Evolutionary conservation across 2,888 invertebrate genomes (phyloP).

Genomic region (Heterodera filipjevi): DNA sequence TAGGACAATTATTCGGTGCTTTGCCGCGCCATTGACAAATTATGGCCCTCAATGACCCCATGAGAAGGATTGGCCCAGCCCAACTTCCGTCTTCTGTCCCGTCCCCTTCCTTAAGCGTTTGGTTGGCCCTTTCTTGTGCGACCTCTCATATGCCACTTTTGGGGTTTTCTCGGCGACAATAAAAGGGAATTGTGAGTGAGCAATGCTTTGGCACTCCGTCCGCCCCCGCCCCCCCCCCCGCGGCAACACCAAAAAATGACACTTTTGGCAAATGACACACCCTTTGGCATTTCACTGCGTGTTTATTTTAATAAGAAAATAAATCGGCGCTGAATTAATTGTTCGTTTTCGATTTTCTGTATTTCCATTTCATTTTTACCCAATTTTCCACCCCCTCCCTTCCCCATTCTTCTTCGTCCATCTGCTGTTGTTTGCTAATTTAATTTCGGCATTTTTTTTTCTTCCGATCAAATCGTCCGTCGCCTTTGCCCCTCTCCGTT

Average conservation of each 20-base stretch:
- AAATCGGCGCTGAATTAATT: too few species aligned
- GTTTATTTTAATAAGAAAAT: slow-evolving; percentile 5
- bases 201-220: not conserved
- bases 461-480: not conserved
- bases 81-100: not conserved
- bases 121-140: not conserved
- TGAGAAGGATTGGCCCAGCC: not conserved
- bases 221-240: not conserved
- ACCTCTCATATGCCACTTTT: not conserved
- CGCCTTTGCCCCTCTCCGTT: not conserved
- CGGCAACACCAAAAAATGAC: slow-evolving; percentile 3
- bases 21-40: slow-evolving; percentile 9
- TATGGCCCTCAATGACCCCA: slow-evolving; percentile 2
- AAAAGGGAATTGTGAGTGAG: not conserved
- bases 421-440: too few species aligned
- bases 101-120: not conserved
- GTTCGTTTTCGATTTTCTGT: not conserved
- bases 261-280: slow-evolving; percentile 13
- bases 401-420: not conserved
- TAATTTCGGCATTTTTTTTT: not conserved
- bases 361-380: not conserved
- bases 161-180: not conserved
- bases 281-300: not conserved
- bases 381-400: not conserved
- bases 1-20: not conserved